Conservation (phyloP, 2,797 vertebrate genomes). For the Pyrocephalus nanus region DNA sequence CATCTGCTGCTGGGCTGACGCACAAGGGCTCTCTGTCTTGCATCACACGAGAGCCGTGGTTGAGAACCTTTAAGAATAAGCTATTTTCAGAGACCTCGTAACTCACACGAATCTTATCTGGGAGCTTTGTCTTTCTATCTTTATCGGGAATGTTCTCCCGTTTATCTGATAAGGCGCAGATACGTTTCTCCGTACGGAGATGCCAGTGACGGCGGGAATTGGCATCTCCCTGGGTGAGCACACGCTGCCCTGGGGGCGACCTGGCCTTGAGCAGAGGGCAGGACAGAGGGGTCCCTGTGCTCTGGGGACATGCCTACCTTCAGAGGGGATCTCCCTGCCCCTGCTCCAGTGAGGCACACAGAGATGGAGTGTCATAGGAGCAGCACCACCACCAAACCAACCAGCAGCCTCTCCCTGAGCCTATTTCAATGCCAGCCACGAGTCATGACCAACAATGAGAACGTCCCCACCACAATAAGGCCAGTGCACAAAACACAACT, state of each 20-base stretch:
- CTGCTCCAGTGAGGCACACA: background rate
- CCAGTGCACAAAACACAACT: background rate
- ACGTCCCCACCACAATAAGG: background rate
- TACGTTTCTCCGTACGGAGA: background rate
- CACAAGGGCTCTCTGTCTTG: background rate
- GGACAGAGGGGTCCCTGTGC: background rate
- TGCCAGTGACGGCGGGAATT: background rate
- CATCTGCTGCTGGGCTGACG: background rate
- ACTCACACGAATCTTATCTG: background rate
- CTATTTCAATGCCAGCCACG: rapidly evolving
- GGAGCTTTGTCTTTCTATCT: background rate
- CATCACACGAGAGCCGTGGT: rapidly evolving
- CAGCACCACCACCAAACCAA: background rate
- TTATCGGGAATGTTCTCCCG: background rate
- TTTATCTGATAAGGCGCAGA: background rate
- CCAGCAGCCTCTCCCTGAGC: background rate
- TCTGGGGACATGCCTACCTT: background rate
- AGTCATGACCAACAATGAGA: background rate
- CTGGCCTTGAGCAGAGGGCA: background rate
- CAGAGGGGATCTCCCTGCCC: background rate
- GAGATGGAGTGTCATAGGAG: background rate
- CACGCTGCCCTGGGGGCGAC: background rate
- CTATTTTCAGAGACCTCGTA: background rate
- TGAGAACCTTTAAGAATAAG: background rate
- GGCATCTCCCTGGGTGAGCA: rapidly evolving